Evolutionary conservation across 2,113 vertebrate species (phyloP).

Genomic region (Corynorhinus townsendii): DNA sequence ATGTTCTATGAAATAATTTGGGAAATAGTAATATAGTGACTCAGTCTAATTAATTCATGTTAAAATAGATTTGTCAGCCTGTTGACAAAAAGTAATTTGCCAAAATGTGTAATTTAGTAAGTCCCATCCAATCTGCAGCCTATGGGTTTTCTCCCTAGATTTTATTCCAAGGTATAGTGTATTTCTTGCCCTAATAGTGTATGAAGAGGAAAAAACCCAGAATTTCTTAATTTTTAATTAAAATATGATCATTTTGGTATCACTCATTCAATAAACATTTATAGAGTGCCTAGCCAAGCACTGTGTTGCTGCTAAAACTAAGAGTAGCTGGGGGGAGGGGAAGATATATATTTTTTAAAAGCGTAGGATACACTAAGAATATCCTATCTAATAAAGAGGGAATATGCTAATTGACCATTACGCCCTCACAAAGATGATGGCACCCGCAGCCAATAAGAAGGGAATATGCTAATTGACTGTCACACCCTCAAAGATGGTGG

Average conservation of each 20-base stretch:
- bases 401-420: too few relatives aligned
- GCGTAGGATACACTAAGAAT: neutral
- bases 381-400: neutral
- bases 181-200: neutral
- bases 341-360: neutral
- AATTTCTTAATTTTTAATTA: slow-evolving; percentile 25
- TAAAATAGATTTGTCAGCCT: slow-evolving; percentile 28
- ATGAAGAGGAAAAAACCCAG: neutral
- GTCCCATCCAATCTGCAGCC: neutral
- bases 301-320: neutral
- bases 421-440: too few relatives aligned
- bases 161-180: neutral
- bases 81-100: slow-evolving; percentile 6
- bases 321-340: neutral
- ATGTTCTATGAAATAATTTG: slow-evolving; percentile 16
- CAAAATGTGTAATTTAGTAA: slow-evolving; percentile 21
- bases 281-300: neutral
- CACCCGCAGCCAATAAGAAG: too few relatives aligned
- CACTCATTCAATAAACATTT: neutral
- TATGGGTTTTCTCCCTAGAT: neutral
- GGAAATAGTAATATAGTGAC: neutral
- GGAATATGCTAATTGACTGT: too few relatives aligned
- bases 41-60: neutral
- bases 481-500: too few relatives aligned
- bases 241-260: neutral